A percentile compares a stretch with the other conserved stretches of the same genome.
These are phyloP conservation scores for Lanius ludovicianus DNA, from an alignment of 2,113 vertebrate species.

Conservation along the genomic window DNA sequence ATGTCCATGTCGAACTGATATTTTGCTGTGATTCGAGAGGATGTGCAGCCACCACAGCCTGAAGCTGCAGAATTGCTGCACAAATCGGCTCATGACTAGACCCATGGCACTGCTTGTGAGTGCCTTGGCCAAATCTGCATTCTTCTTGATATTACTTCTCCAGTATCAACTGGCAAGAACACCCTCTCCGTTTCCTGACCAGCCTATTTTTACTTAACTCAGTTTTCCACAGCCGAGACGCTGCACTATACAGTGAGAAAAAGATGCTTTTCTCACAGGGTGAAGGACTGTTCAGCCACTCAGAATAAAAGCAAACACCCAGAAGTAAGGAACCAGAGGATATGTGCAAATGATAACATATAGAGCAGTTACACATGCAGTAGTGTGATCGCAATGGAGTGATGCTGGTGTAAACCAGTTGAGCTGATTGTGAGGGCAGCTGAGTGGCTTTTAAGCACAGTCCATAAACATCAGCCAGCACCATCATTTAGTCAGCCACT, in stretches of 20 bases:
- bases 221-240: not conserved
- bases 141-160: conserved; percentile 41
- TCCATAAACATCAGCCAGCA: not conserved
- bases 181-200: conserved; percentile 23
- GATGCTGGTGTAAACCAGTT: not conserved
- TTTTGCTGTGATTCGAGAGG: not conserved
- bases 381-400: not conserved
- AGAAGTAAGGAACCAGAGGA: not conserved
- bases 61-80: not conserved
- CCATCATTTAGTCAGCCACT: not conserved
- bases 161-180: conserved; percentile 39
- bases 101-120: not conserved
- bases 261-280: not conserved
- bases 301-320: not conserved
- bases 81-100: not conserved
- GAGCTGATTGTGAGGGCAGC: not conserved
- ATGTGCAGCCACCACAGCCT: not conserved
- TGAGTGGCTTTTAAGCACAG: not conserved
- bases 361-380: not conserved
- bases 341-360: not conserved
- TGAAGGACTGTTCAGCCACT: accelerated
- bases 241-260: not conserved
- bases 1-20: not conserved
- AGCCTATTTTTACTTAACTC: conserved; percentile 12
- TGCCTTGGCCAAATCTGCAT: conserved; percentile 35